Evolutionary conservation across 2,797 vertebrate genomes (phyloP), one percentile per base, ranked within the genome.

Genomic region (Antrozous pallidus): DNA sequence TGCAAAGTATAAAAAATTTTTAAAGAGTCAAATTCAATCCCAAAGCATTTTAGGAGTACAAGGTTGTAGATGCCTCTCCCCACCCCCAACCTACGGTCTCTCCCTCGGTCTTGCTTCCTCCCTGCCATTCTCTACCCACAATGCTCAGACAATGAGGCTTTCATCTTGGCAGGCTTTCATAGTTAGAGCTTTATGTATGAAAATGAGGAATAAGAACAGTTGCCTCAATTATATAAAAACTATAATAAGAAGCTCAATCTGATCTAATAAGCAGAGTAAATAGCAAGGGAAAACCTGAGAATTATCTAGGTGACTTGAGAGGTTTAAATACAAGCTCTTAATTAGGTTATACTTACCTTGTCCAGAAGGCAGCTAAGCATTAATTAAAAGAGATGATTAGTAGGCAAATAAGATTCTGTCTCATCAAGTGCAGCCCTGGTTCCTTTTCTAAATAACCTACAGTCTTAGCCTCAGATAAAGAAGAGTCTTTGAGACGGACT

Each of bases 341-440:
- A 96, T 94, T 96, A 94, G 87, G 77, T 93, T 87, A 75, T 49
- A 47, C 36, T 91, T 93, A 87, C 88, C 51, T 83, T 67, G 81
- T 67, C 69, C 14, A 36, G 88, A 88, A 81, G 73, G 81, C 77
- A 70, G 90, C 58, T 94, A 83, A 90, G 87, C 47, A 71, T 90
- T 94, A 94, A 93, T 77, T 91, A 75, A 65, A 96, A 89, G 92
- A 93, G 73, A 81, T 85, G 77, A 95, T 93, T 77, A 90, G 87
- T 78, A 93, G 96, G 94, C 81, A 94, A 94, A 54, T 71, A 73
- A 88, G 84, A 83, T 7, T 47, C 77, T 63, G 8, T 71, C 33
- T 91, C 86, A 91, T 89, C 78, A 93, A 93, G 47, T 61, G 82
- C 31, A 33, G 63, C 36, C 54, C 42, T 79, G 31, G 17, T 86